Percentiles rank a stretch among this genome's conserved stretches.
Evolutionary conservation across 2,113 vertebrate genomes (phyloP).

Genomic region (Phyllopteryx taeniolatus): DNA sequence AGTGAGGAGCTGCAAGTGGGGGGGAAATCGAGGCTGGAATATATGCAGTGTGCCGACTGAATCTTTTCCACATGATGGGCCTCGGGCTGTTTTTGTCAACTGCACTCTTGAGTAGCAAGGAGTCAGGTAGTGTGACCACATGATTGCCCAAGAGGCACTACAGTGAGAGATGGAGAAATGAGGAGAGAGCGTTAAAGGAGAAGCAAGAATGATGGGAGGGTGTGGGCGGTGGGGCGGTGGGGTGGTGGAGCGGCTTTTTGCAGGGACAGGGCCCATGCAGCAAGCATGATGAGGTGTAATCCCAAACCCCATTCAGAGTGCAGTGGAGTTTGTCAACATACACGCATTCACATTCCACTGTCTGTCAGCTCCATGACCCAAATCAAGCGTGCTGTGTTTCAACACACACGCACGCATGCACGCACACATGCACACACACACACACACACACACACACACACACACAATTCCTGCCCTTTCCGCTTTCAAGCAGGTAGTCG

Average conservation of each 20-base stretch:
- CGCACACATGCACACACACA: neutral
- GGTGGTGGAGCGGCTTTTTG: conserved; percentile 31
- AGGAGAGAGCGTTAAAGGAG: conserved; percentile 13
- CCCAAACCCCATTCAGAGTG: conserved; percentile 74
- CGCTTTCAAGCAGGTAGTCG: conserved; percentile 65
- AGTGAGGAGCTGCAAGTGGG: conserved; percentile 1
- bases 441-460: neutral
- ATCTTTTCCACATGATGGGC: conserved; percentile 78
- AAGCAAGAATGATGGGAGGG: conserved; percentile 13
- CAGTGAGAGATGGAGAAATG: conserved; percentile 46
- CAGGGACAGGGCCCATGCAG: conserved; percentile 47
- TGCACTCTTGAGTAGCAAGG: conserved; percentile 72
- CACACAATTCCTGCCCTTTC: conserved; percentile 43
- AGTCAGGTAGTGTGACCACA: conserved; percentile 80
- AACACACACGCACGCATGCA: neutral
- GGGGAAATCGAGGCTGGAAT: conserved; percentile 21
- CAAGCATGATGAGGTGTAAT: conserved; percentile 73
- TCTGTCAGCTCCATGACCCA: conserved; percentile 68
- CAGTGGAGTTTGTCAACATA: conserved; percentile 75
- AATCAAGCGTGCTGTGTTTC: conserved; percentile 51
- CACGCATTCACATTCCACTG: conserved; percentile 73
- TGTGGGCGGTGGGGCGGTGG: conserved; percentile 21
- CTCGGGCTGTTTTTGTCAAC: conserved; percentile 79
- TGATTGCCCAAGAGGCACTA: conserved; percentile 74
- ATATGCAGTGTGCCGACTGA: conserved; percentile 67